phyloP scores from a whole-genome alignment of 2,113 vertebrate genomes.

The Hydropotes inermis region DNA sequence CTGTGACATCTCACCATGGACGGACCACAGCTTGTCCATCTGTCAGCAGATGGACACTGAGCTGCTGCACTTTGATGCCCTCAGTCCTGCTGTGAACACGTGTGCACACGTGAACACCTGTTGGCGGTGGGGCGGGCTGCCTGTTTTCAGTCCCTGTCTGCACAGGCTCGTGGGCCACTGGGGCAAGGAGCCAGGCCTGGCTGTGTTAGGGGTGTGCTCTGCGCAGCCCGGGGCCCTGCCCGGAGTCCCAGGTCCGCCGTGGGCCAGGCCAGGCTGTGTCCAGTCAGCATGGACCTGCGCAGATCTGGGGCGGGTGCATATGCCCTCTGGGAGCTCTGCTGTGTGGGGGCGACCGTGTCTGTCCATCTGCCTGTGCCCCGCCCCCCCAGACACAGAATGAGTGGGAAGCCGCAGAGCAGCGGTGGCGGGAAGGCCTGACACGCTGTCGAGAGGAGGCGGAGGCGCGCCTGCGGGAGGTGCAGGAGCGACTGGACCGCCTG shows the following conservation, averaged over 20 bases:
- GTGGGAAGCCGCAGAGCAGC: neutral
- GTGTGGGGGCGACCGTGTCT: accelerated
- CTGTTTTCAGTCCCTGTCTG: neutral
- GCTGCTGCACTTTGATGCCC: neutral
- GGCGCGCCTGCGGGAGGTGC: neutral
- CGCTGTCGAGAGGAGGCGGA: neutral
- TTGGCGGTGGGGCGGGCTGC: no score
- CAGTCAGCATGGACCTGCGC: neutral
- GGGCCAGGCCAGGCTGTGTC: neutral
- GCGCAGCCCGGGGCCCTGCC: neutral
- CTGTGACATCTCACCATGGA: accelerated
- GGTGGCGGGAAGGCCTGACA: neutral
- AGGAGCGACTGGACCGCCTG: slow-evolving; percentile 44
- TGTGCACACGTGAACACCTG: neutral
- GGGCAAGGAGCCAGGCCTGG: neutral
- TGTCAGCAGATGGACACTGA: neutral
- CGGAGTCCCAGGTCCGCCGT: accelerated
- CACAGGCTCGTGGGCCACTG: neutral
- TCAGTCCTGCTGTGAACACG: neutral
- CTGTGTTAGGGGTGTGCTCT: neutral
- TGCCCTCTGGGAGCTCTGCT: neutral
- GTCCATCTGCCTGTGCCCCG: neutral
- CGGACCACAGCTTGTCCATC: accelerated
- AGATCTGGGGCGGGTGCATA: accelerated
- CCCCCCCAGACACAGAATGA: slow-evolving; percentile 15